Evolutionary conservation across 2,888 invertebrate species (phyloP).

Genomic region (Ectemnius continuus): DNA sequence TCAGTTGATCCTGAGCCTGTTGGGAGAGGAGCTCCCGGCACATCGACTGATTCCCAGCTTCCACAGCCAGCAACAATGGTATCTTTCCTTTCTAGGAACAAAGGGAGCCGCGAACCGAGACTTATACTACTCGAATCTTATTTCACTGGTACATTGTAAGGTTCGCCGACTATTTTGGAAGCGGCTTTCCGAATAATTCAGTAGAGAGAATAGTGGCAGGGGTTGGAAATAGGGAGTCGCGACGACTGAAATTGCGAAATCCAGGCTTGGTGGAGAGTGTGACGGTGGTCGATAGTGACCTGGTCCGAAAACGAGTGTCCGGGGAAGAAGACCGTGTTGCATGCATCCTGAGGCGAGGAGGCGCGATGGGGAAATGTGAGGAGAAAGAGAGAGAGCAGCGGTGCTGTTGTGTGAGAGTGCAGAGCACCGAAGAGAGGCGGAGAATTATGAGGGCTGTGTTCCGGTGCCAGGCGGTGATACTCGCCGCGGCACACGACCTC

Average conservation of each 20-base stretch:
- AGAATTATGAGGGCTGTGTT: constrained; percentile 77
- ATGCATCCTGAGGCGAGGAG: not conserved
- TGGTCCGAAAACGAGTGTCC: too few species aligned
- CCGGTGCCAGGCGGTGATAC: constrained; percentile 81
- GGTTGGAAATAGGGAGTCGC: too few species aligned
- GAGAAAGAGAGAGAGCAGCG: constrained; percentile 18
- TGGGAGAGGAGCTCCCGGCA: constrained; percentile 94
- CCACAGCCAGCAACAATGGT: constrained; percentile 94
- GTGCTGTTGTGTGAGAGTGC: not conserved
- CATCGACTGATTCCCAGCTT: constrained; percentile 97
- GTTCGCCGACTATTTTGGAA: too few species aligned
- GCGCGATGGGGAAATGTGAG: constrained; percentile 35
- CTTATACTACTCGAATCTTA: too few species aligned
- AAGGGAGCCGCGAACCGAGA: not conserved
- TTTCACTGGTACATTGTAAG: too few species aligned
- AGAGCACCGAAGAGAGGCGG: constrained; percentile 34
- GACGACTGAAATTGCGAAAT: too few species aligned
- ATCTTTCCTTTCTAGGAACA: constrained; percentile 90
- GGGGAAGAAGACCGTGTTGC: too few species aligned
- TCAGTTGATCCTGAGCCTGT: constrained; percentile 91
- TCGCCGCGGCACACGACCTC: constrained; percentile 71
- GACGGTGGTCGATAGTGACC: too few species aligned
- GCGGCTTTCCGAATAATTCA: too few species aligned
- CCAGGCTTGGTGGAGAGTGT: too few species aligned
- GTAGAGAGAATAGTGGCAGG: too few species aligned